These are phyloP conservation scores for Eudasyphora cyanicolor DNA, from an alignment of 2,888 invertebrate genomes.

Conservation along the genomic window DNA sequence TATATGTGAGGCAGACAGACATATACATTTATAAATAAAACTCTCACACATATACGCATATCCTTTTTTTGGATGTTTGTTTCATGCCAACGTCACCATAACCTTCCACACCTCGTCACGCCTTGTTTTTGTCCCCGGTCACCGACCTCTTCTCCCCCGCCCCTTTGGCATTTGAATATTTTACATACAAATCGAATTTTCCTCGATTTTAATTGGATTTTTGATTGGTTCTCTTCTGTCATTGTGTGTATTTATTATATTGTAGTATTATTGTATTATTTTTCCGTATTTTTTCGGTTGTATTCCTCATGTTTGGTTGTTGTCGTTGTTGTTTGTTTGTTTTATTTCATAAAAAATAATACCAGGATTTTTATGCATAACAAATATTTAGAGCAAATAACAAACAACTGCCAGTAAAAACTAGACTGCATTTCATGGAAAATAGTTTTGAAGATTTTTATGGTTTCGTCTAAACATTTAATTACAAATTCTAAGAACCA, in stretches of 20 bases:
- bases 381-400: not conserved
- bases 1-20: not conserved
- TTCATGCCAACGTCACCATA: constrained; percentile 3
- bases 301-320: constrained; percentile 8
- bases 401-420: constrained; percentile 2
- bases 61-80: constrained; percentile 19
- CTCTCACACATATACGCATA: not conserved
- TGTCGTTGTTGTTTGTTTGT: not conserved
- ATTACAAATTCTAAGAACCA: constrained; percentile 56
- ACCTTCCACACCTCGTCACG: not conserved
- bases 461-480: constrained; percentile 58
- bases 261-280: constrained; percentile 61
- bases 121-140: constrained; percentile 54
- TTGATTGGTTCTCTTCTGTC: constrained; percentile 75
- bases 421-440: not conserved
- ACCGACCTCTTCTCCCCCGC: constrained; percentile 46
- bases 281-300: constrained; percentile 52
- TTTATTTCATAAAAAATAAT: not conserved
- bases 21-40: not conserved
- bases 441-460: constrained; percentile 51
- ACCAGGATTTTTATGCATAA: constrained; percentile 23
- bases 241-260: constrained; percentile 63
- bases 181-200: constrained; percentile 79
- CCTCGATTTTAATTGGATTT: constrained; percentile 79
- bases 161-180: constrained; percentile 70